Evolutionary conservation across 2,113 vertebrate genomes (phyloP).

Genomic region (Suricata suricatta): DNA sequence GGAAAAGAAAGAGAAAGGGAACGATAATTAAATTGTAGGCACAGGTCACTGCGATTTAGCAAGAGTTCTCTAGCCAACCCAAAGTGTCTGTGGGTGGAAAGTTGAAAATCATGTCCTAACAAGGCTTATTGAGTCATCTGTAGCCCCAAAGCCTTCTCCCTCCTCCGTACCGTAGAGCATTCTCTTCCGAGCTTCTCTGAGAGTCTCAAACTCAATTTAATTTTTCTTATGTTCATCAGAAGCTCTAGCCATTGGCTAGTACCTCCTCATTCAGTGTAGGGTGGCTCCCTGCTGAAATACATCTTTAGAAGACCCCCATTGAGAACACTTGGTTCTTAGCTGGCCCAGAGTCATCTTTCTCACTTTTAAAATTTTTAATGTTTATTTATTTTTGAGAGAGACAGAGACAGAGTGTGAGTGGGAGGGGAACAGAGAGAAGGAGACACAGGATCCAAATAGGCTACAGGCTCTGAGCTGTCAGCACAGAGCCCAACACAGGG

Average conservation of each 20-base stretch:
- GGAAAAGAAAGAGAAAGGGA: not conserved
- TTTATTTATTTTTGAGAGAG: too few species aligned
- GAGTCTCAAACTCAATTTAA: not conserved
- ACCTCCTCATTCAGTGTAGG: not conserved
- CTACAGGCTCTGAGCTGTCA: too few species aligned
- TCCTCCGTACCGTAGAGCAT: not conserved
- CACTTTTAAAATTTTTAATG: too few species aligned
- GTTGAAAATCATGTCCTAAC: not conserved
- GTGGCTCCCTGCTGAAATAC: not conserved
- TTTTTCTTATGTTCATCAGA: not conserved
- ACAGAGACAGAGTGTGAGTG: too few species aligned
- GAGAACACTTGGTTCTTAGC: not conserved
- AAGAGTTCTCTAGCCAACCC: not conserved
- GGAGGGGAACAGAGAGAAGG: too few species aligned
- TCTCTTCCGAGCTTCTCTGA: not conserved
- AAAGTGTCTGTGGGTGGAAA: not conserved
- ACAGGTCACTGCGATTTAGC: not conserved
- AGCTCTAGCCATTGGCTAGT: not conserved
- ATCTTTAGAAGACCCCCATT: not conserved
- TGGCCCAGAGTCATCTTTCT: not conserved
- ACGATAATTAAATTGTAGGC: not conserved
- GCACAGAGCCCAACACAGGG: too few species aligned
- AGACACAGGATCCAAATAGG: too few species aligned
- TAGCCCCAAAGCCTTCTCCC: not conserved
- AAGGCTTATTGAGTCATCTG: not conserved